Base-by-base conservation (phyloP, 2,888 invertebrate species). In the Chloroclysta siterata region DNA sequence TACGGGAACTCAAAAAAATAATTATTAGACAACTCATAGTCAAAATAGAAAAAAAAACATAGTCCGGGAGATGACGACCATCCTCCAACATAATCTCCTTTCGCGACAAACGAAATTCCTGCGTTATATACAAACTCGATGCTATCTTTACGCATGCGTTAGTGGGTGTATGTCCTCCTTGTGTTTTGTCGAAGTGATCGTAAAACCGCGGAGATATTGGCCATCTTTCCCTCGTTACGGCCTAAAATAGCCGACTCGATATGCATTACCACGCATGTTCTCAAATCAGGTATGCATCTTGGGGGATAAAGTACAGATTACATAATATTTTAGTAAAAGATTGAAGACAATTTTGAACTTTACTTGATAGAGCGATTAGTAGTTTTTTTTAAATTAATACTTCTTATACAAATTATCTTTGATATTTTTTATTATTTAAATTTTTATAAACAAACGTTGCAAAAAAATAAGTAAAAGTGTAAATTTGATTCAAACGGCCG, bases 141-240 rank as follows among this genome's bases (percentile, higher is more conserved):
- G 28, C 41, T 53, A 66, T 44, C 47, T 14, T n/a, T 42, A 54
- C 5, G 15, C 42, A 51, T 48, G 48, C 29, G 44, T 42, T 65
- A 57, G 77, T 76, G 78, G 69, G 77, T 65, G 71, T 71, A 14
- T 17, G 50, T 15, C 39, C 65, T 63, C 56, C 65, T 59, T 57
- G 70, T 57, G 68, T 56, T 59, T 63, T 58, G 55, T 61, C 48
- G 65, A 22, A 53, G 46, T 36, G 66, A 52, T 55, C 70, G 71
- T 77, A 77, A 77, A 78, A 66, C 54, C 55, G 17, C n/a, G 57
- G 67, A 75, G 53, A 66, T 72, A 77, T 69, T 63, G 76, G 50
- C 52, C 65, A 57, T 71, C 61, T 65, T 54, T 60, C 60, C 65
- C 47, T 48, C 61, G 53, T 65, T 65, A 65, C 15, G 53, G 48